These are phyloP conservation scores for Megathymus violae DNA, from an alignment of 1,140 invertebrate genomes.

Conservation along the genomic window DNA sequence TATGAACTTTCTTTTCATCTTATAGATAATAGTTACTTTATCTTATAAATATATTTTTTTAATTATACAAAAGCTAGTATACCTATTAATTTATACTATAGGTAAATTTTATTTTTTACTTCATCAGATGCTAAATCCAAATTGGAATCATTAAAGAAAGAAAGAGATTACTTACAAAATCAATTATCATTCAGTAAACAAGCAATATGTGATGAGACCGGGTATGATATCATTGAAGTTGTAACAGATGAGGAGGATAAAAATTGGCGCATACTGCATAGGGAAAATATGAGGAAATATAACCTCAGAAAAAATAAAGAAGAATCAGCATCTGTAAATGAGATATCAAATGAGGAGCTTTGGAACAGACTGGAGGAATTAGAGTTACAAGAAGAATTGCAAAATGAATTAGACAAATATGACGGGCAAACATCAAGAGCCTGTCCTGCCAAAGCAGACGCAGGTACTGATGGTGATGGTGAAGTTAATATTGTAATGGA, in stretches of 20 bases:
- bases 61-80: too few relatives aligned
- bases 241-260: slow-evolving; percentile 85
- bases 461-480: slow-evolving; percentile 21
- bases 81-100: too few relatives aligned
- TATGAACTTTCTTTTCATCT: too few relatives aligned
- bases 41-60: too few relatives aligned
- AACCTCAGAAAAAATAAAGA: slow-evolving; percentile 54
- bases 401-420: slow-evolving; percentile 58
- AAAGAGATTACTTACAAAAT: slow-evolving; percentile 80
- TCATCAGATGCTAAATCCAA: slow-evolving; percentile 83
- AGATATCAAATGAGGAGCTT: slow-evolving; percentile 69
- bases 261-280: slow-evolving; percentile 81
- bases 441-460: background rate
- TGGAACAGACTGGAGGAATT: slow-evolving; percentile 78
- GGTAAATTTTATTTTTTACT: slow-evolving; percentile 19
- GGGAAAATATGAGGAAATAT: slow-evolving; percentile 64
- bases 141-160: slow-evolving; percentile 79
- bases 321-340: slow-evolving; percentile 39
- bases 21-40: too few relatives aligned
- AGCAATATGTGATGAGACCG: slow-evolving; percentile 64
- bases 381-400: slow-evolving; percentile 81
- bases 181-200: slow-evolving; percentile 78
- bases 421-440: slow-evolving; percentile 3
- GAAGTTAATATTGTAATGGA: too few relatives aligned
- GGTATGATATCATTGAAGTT: slow-evolving; percentile 85